phyloP scores from a whole-genome alignment of 2,113 vertebrate genomes.

The Otis tarda region DNA sequence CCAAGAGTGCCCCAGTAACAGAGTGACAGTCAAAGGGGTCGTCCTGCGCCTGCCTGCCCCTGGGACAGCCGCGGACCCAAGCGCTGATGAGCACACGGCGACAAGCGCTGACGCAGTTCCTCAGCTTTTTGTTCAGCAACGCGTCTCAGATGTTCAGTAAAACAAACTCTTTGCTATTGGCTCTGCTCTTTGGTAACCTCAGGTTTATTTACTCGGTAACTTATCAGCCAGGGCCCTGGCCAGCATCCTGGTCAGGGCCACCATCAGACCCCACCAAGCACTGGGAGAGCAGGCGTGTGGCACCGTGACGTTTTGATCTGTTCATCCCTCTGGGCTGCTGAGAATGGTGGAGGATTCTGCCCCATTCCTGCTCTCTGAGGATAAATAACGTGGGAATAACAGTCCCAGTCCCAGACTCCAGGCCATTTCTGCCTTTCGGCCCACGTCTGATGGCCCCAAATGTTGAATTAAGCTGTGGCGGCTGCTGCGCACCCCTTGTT shows the following conservation, averaged over 20 bases:
- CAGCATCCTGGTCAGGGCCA: neutral
- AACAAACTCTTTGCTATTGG: neutral
- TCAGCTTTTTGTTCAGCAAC: neutral
- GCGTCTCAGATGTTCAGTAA: neutral
- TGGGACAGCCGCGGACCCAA: neutral
- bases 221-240: neutral
- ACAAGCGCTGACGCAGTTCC: neutral
- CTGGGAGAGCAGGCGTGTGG: neutral
- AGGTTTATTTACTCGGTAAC: neutral
- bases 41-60: neutral
- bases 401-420: neutral
- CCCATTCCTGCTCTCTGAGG: neutral
- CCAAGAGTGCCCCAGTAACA: neutral
- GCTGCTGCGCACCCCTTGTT: rapidly evolving
- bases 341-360: neutral
- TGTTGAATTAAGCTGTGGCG: neutral
- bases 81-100: neutral
- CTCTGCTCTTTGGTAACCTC: neutral
- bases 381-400: neutral
- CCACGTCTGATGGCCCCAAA: neutral
- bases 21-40: neutral
- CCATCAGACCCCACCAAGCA: neutral
- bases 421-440: neutral
- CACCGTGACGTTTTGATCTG: neutral
- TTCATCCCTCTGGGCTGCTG: neutral